Evolutionary conservation across 2,113 vertebrate genomes (phyloP).

Genomic region (Cottus gobio): DNA sequence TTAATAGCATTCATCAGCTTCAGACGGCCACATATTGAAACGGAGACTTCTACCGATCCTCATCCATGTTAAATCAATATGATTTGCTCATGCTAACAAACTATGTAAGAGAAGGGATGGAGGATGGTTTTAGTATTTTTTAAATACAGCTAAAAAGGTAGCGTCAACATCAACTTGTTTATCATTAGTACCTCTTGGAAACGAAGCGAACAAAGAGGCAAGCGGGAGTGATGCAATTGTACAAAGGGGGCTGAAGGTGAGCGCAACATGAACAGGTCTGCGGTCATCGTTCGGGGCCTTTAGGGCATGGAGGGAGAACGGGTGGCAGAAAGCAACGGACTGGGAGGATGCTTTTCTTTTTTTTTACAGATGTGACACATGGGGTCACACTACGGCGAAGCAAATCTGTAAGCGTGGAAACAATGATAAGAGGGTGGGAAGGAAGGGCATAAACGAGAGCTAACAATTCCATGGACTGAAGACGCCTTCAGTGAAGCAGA

Average conservation of each 20-base stretch:
- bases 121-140: constrained; percentile 25
- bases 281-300: neutral
- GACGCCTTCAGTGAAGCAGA: neutral
- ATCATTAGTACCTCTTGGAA: constrained; percentile 40
- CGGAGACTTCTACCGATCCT: constrained; percentile 31
- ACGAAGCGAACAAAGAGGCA: constrained; percentile 4
- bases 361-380: neutral
- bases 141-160: constrained; percentile 43
- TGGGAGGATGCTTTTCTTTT: neutral
- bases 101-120: constrained; percentile 9
- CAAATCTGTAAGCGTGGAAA: neutral
- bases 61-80: constrained; percentile 63
- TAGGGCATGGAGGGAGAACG: neutral
- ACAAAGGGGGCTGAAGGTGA: constrained; percentile 2
- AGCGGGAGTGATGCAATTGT: constrained; percentile 17
- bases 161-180: constrained; percentile 33
- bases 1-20: constrained; percentile 14
- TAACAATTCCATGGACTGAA: neutral
- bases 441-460: neutral
- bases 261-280: neutral
- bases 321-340: neutral
- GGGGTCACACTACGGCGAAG: neutral
- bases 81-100: constrained; percentile 58
- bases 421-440: neutral
- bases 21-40: constrained; percentile 11